Evolutionary conservation across 2,113 vertebrate species (phyloP), one percentile per base, ranked within the genome.

Genomic region (Vidua macroura): DNA sequence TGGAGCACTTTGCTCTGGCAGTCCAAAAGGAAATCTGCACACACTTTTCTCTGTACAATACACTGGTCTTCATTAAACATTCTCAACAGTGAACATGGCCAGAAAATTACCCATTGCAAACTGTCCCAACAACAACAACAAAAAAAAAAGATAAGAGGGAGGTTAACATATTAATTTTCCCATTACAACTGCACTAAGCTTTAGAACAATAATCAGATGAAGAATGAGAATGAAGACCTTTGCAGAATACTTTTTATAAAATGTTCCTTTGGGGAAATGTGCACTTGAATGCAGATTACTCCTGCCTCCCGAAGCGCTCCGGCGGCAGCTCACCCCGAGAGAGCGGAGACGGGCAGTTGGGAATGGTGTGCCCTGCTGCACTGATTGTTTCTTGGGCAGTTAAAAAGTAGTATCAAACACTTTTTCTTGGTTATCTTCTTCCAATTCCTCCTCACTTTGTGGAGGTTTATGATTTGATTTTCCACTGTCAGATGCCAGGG

Each of bases 391-490:
- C 75, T 79, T 44, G 87, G 95, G 60, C 85, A 49, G 84, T 98
- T 98, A 99, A 91, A 99, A 98, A 82, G 98, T 97, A 22, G 99
- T 99, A 97, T 99, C 98, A 91, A 98, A 99, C 43, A 98, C 98
- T 81, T 98, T 99, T 68, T 98, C 99, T 15, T 98, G 94, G 46
- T 97, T 98, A 37, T 98, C 98, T 51, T 98, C 98, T 91, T 98
- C 98, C 30, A 82, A 92, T 92, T 99, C 98, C 60, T 98, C 98
- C 94, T 99, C 99, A 10, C 98, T 99, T 88, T 98, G 98, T 6
- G 94, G 97, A 72, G 98, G 92, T 96, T 98, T 99, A 96, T 99
- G 98, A 94, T 98, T 99, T 91, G 98, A 96, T 97, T 98, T 99
- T 49, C 97, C 97, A 82, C 97, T 96, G 84, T 99, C 99, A 2